These are phyloP conservation scores for Scolopax bukidnonensis DNA, from an alignment of 2,797 vertebrate genomes.

Conservation along the genomic window DNA sequence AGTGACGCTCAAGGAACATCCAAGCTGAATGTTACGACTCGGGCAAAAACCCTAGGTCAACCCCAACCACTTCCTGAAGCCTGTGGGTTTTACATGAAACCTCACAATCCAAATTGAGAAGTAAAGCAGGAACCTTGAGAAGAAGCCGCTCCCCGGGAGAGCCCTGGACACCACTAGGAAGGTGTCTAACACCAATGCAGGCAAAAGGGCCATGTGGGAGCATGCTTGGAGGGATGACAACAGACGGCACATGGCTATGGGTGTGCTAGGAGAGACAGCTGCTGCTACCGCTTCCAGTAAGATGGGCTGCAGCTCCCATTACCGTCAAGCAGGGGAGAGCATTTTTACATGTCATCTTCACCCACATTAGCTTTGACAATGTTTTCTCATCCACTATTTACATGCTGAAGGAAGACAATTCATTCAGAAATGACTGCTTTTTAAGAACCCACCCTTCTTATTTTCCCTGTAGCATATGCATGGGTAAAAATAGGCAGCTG, in stretches of 20 bases:
- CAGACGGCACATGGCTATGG: rapidly evolving
- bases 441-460: neutral
- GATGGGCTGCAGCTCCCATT: neutral
- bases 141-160: neutral
- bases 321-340: rapidly evolving
- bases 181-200: neutral
- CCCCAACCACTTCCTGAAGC: neutral
- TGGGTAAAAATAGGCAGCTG: neutral
- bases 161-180: neutral
- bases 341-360: neutral
- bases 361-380: neutral
- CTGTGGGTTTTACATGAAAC: neutral
- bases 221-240: rapidly evolving
- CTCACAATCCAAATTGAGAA: neutral
- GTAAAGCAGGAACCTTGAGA: neutral
- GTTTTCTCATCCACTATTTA: neutral
- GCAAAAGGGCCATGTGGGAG: neutral
- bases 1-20: neutral
- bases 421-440: neutral
- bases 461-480: neutral
- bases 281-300: neutral
- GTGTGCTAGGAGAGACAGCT: neutral
- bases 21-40: neutral
- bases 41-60: neutral
- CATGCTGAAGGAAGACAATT: neutral